phyloP scores from a whole-genome alignment of 2,888 invertebrate genomes.

The Rhopalosiphum nymphaeae region DNA sequence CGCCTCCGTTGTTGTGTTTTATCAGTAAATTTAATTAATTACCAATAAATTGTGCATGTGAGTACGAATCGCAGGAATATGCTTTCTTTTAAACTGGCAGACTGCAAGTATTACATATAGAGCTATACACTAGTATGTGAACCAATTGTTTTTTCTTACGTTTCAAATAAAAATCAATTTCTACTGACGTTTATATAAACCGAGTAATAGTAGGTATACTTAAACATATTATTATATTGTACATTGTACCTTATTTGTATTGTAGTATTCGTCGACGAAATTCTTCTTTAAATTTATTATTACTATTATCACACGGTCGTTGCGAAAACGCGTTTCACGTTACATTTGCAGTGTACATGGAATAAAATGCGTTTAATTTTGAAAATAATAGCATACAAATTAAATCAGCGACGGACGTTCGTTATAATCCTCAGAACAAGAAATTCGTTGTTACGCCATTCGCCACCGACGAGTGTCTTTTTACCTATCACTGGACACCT shows the following conservation, averaged over 20 bases:
- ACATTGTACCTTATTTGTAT: neutral
- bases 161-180: constrained; percentile 39
- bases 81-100: neutral
- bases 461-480: neutral
- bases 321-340: neutral
- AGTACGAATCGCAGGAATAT: neutral
- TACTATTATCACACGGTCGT: constrained; percentile 8
- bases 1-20: neutral
- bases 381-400: neutral
- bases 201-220: neutral
- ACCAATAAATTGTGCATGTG: neutral
- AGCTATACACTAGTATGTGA: neutral
- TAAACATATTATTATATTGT: neutral
- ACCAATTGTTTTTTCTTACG: constrained; percentile 4
- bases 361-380: neutral
- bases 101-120: neutral
- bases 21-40: constrained; percentile 42
- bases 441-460: neutral
- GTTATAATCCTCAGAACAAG: neutral
- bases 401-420: neutral
- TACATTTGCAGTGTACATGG: neutral
- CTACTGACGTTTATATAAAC: neutral
- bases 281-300: constrained; percentile 12
- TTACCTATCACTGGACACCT: neutral
- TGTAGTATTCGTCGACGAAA: neutral